A percentile compares a stretch with the other conserved stretches of the same genome.
phyloP scores from a whole-genome alignment of 2,113 vertebrate genomes.

The Gopherus flavomarginatus region DNA sequence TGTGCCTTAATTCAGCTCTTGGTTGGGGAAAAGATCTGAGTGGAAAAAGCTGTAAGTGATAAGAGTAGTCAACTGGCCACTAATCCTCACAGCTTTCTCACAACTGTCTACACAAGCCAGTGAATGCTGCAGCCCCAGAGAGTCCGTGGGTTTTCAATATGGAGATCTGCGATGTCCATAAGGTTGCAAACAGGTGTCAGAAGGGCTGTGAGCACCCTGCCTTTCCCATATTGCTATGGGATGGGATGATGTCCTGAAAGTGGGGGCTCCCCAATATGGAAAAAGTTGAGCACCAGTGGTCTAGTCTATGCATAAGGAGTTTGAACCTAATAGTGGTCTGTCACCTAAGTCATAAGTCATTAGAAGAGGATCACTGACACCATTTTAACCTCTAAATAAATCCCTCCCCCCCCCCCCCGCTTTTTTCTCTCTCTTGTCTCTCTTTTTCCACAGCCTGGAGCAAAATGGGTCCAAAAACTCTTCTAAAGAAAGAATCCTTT shows the following conservation, averaged over 20 bases:
- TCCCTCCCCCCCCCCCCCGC: too few relatives aligned
- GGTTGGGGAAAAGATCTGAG: background rate
- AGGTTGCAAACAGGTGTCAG: background rate
- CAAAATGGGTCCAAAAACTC: slow-evolving; percentile 59
- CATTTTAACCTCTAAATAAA: background rate
- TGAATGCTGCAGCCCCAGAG: background rate
- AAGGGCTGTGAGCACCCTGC: too few relatives aligned
- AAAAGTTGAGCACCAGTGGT: background rate
- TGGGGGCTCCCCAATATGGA: background rate
- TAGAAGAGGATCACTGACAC: background rate
- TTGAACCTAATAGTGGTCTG: rapidly evolving
- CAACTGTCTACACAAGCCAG: background rate
- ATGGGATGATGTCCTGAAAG: background rate
- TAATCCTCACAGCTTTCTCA: background rate
- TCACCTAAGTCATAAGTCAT: rapidly evolving
- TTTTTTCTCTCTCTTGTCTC: background rate
- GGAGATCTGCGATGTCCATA: background rate
- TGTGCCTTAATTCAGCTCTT: background rate
- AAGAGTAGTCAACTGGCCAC: background rate
- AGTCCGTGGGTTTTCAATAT: background rate
- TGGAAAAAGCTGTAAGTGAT: background rate
- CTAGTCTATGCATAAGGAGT: background rate
- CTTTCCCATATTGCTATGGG: background rate
- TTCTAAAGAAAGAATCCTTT: slow-evolving; percentile 4
- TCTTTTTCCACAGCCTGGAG: slow-evolving; percentile 62